A percentile compares a stretch with the other conserved stretches of the same genome.
phyloP scores from a whole-genome alignment of 2,797 vertebrate genomes.

The Spinibarbus caldwelli region DNA sequence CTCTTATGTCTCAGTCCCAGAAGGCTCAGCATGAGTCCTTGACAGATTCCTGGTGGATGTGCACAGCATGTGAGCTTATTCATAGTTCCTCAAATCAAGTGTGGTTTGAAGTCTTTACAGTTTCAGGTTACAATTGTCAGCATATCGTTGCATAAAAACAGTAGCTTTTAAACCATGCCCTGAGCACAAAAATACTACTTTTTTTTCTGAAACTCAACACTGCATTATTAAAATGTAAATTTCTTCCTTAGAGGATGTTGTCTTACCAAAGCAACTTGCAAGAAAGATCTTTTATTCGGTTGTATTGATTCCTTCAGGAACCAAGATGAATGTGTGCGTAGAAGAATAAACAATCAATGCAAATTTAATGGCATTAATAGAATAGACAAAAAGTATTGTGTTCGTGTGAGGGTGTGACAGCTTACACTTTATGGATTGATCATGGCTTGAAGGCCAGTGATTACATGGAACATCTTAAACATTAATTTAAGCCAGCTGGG shows the following conservation, averaged over 20 bases:
- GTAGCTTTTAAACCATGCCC: conserved; percentile 8
- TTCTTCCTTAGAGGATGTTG: conserved; percentile 20
- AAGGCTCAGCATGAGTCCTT: conserved; percentile 37
- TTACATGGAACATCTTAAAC: background rate
- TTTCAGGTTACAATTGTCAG: conserved; percentile 36
- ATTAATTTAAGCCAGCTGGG: background rate
- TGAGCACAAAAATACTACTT: conserved; percentile 8
- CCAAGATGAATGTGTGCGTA: background rate
- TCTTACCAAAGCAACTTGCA: conserved; percentile 3
- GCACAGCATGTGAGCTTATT: conserved; percentile 13
- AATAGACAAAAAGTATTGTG: background rate
- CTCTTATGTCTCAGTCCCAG: conserved; percentile 38
- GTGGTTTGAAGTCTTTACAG: conserved; percentile 27
- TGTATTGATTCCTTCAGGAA: conserved; percentile 18
- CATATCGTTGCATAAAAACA: background rate
- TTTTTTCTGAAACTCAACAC: background rate
- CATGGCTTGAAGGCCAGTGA: conserved; percentile 5
- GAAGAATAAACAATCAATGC: conserved; percentile 2
- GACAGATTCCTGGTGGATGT: conserved; percentile 45
- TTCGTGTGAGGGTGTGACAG: background rate
- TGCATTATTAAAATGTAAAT: conserved; percentile 37
- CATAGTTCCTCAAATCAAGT: conserved; percentile 31
- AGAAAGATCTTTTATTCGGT: conserved; percentile 13
- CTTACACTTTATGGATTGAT: background rate
- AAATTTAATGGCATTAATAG: conserved; percentile 16